Evolutionary conservation across 2,888 invertebrate genomes (phyloP), one percentile per base, ranked within the genome.

Genomic region (Sturmia bella): DNA sequence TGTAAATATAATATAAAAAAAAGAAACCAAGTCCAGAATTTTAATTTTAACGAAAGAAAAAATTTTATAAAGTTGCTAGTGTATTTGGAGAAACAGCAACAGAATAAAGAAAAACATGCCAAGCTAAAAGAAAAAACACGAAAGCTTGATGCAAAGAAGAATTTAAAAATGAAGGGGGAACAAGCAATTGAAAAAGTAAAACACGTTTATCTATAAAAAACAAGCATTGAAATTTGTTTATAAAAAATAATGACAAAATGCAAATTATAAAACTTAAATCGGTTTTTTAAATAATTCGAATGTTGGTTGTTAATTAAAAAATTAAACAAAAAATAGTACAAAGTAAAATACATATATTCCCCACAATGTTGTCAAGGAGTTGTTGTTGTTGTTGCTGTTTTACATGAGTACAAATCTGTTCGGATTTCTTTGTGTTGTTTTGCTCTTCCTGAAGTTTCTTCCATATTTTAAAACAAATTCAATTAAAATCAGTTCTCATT

Each of bases 321-420:
- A n/a, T n/a, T n/a, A n/a, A n/a, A n/a, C n/a, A n/a, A n/a, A n/a
- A n/a, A n/a, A n/a, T n/a, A n/a, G n/a, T n/a, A n/a, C n/a, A 32
- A 7, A 32, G 9, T 32, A 32, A 32, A 32, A 32, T 32, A 5
- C 9, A 32, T 32, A 5, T 32, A 32, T 32, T 32, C 7, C 1
- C 32, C 32, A 27, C 9, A 69, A 68, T 64, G 59, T 70, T 78
- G 69, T 74, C 77, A 82, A 78, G 74, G 78, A 78, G 78, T 59
- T 78, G 64, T 37, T 64, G 19, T 32, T 32, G 32, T 32, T 32
- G 32, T 32, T 32, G 45, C 45, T 80, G 12, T 72, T 68, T 54
- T 21, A 37, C 52, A 63, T 48, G 17, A 50, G 17, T 48, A 32
- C 9, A 32, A 64, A 12, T n/a, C 11, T 69, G 56, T 39, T 19